A percentile compares a stretch with the other conserved stretches of the same genome.
These are phyloP conservation scores for Rhopilema esculentum DNA, from an alignment of 30 jellyfish, hydroid and myxozoan genomes.

Conservation along the genomic window DNA sequence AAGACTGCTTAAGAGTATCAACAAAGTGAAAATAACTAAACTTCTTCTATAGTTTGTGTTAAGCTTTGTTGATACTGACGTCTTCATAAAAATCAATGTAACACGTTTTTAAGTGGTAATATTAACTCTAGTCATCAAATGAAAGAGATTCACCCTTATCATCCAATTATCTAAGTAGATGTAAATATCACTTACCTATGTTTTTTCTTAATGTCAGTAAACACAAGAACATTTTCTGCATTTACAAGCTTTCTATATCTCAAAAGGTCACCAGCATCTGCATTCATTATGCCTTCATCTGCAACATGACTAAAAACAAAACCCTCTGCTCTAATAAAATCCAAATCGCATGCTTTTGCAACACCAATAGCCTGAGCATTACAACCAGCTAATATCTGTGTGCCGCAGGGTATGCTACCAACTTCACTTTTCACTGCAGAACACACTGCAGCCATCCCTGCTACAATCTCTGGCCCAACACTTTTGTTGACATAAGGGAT, in stretches of 20 bases:
- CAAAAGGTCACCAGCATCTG: slow-evolving; percentile 86
- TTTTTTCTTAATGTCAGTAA: slow-evolving; percentile 82
- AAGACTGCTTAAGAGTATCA: no score
- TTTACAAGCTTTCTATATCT: slow-evolving; percentile 76
- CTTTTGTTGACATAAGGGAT: slow-evolving; percentile 73
- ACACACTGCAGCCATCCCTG: slow-evolving; percentile 84
- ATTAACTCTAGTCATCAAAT: no score
- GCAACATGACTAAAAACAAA: slow-evolving; percentile 88
- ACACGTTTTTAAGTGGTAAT: no score
- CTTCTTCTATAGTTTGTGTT: no score
- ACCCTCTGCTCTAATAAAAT: slow-evolving; percentile 87
- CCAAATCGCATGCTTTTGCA: slow-evolving; percentile 76
- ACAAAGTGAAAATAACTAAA: no score
- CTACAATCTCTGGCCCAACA: slow-evolving; percentile 90
- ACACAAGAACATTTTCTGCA: slow-evolving; percentile 81
- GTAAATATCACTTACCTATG: slow-evolving; percentile 66
- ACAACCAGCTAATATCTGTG: slow-evolving; percentile 90
- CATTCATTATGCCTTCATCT: slow-evolving; percentile 87
- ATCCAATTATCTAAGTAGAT: no score
- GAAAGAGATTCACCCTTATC: no score
- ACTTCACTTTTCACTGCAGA: slow-evolving; percentile 38
- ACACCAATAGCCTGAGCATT: slow-evolving; percentile 83
- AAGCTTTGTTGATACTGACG: no score
- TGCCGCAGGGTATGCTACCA: slow-evolving; percentile 76
- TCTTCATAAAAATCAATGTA: no score